Percentiles rank a stretch among this genome's conserved stretches.
These are phyloP conservation scores for Troilus luridus DNA, from an alignment of 2,888 invertebrate species.

Conservation along the genomic window DNA sequence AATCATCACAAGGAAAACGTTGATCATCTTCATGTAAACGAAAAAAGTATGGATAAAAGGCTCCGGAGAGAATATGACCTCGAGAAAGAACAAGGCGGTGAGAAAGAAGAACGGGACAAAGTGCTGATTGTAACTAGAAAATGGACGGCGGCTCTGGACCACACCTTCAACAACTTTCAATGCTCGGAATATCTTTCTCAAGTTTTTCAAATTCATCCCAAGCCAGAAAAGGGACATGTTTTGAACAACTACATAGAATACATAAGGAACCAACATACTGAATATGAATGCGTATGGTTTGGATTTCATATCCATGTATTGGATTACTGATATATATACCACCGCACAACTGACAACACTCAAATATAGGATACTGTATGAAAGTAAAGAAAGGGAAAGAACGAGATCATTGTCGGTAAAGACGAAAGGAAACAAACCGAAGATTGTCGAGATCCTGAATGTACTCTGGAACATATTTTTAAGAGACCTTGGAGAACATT, in stretches of 20 bases:
- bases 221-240: neutral
- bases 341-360: neutral
- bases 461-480: neutral
- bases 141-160: neutral
- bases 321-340: neutral
- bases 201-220: neutral
- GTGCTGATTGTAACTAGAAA: neutral
- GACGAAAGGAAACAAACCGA: neutral
- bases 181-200: slow-evolving; percentile 1
- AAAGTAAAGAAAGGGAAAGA: neutral
- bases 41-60: neutral
- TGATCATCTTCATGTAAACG: too few relatives aligned
- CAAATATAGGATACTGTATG: neutral
- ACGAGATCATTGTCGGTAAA: neutral
- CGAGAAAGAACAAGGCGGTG: neutral
- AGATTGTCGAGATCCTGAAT: neutral
- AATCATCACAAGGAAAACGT: neutral
- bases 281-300: neutral
- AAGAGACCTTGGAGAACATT: neutral
- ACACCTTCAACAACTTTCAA: neutral
- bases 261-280: neutral
- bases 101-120: neutral
- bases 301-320: neutral
- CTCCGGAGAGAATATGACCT: neutral
- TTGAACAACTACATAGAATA: neutral